Evolutionary conservation across 1,140 invertebrate species (phyloP).

Genomic region (Hesperophylax magnus): DNA sequence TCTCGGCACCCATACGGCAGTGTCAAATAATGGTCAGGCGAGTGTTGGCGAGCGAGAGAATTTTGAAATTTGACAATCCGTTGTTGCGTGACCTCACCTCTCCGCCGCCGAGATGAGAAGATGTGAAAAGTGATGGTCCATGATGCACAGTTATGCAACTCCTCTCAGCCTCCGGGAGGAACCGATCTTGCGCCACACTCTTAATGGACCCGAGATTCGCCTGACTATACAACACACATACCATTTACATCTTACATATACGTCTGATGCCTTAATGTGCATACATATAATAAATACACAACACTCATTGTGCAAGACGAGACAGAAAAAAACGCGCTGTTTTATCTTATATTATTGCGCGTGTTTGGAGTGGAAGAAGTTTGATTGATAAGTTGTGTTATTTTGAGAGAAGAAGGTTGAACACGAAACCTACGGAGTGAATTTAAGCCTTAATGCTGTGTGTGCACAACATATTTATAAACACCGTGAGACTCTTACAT

Average conservation of each 20-base stretch:
- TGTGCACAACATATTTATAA: too few relatives aligned
- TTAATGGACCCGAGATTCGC: constrained; percentile 42
- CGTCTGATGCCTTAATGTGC: neutral
- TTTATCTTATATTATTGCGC: constrained; percentile 4
- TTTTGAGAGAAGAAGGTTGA: neutral
- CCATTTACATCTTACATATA: neutral
- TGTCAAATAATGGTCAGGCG: neutral
- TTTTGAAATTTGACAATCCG: constrained; percentile 22
- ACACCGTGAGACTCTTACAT: too few relatives aligned
- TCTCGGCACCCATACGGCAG: neutral
- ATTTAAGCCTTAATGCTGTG: too few relatives aligned
- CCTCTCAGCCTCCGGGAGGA: neutral
- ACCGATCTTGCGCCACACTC: constrained; percentile 30
- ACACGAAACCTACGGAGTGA: neutral
- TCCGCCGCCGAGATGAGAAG: constrained; percentile 12
- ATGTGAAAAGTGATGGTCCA: constrained; percentile 16
- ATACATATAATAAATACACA: too few relatives aligned
- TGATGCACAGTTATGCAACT: constrained; percentile 32
- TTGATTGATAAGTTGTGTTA: constrained; percentile 9
- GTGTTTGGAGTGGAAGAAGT: neutral
- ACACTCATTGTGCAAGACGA: neutral
- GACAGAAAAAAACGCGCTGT: neutral
- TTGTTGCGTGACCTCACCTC: constrained; percentile 19
- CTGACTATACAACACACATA: neutral
- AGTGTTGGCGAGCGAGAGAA: neutral